Evolutionary conservation across 2,797 vertebrate genomes (phyloP), one percentile per base, ranked within the genome.

Genomic region (Botia kubotai): DNA sequence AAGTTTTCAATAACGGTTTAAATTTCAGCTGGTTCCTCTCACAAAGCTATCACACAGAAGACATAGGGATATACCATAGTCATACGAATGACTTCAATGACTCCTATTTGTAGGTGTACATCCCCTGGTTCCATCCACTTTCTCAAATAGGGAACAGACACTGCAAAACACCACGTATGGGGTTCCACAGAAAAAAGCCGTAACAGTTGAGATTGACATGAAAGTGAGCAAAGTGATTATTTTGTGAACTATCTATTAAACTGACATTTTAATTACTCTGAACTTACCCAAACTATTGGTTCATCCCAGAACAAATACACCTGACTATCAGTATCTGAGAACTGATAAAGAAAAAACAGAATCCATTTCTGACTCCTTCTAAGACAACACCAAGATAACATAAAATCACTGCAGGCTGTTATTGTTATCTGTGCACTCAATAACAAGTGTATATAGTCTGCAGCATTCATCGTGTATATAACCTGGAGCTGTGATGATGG

Each of bases 401-500:
- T 43, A 0, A 55, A 19, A 43, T 19, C 36, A 46, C 19, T 1
- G 12, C 21, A 77, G 0, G 29, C 39, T 52, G 12, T 14, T 21
- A 53, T 13, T 8, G 43, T 10, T 60, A 77, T 77, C 68, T 50
- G 12, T 62, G 12, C 19, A 12, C 46, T 12, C 48, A 71, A 58
- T 48, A 76, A 69, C 17, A 75, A 16, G n/a, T 29, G 8, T 63
- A 63, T 19, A 65, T 10, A 23, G 63, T 39, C 72, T 43, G 17
- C 36, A 66, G 57, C 75, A 19, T 62, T 1, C 4, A 50, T 19
- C 1, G 17, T 13, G 4, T 58, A 19, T 53, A 21, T 16, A 23
- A 55, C 57, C 66, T 57, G 17, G 12, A 81, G 63, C 46, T 29
- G 65, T 17, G 36, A 65, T 50, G 52, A 80, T 77, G 58, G 21